Evolutionary conservation across 2,113 vertebrate genomes (phyloP), one percentile per base, ranked within the genome.

Genomic region (Vireo altiloquus): DNA sequence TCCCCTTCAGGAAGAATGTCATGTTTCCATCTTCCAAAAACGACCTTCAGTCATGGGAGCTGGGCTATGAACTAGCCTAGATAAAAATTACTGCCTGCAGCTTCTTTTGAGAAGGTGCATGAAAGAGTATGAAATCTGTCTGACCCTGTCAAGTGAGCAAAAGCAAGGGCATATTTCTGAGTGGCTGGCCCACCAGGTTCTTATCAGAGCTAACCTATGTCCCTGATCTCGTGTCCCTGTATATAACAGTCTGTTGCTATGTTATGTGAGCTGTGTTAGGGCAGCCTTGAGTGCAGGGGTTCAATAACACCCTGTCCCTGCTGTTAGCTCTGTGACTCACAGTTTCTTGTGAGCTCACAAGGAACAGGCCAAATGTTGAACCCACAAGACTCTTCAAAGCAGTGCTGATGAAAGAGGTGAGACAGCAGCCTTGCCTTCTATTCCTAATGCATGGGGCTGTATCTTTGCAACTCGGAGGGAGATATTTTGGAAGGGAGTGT

Each of bases 381-480:
- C 10, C 7, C 22, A 37, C 28, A 35, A 28, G 52, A 23, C 28
- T 63, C 25, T 46, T 76, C n/a, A n/a, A 53, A 87, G 25, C 9
- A 11, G 2, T 27, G 6, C 7, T 49, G 47, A 44, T 35, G 40
- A 82, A 75, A 57, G 15, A 31, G n/a, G n/a, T n/a, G n/a, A n/a
- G 15, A 10, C 3, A 31, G 10, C 9, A 66, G 7, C 7, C 6
- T 4, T 3, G 1, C 6, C 19, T 70, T 2, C 1, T 1, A 1
- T 24, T 49, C 8, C 28, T 79, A 35, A 28, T 16, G 19, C n/a
- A 44, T 0, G 0, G 5, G 39, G 13, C 5, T 86, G 66, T 12
- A 27, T 53, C 63, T 79, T 52, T 40, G 7, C 14, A 40, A 0
- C 47, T 82, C 61, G 46, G n/a, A 70, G 12, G 21, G 18, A 74